These are phyloP conservation scores for Netelia inedita DNA, from an alignment of 2,888 invertebrate species.

Conservation along the genomic window DNA sequence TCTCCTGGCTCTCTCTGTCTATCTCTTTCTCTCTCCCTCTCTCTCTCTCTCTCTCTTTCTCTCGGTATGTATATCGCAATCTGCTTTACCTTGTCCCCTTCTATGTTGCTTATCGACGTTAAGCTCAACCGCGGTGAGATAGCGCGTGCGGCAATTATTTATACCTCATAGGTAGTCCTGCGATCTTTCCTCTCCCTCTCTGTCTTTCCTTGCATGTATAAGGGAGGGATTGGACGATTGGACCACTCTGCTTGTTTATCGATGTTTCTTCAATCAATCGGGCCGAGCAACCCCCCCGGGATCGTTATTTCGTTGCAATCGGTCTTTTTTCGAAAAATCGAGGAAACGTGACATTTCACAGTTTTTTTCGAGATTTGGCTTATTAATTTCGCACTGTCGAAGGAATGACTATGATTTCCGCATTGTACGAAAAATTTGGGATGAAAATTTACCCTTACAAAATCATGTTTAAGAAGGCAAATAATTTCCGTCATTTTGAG, in stretches of 20 bases:
- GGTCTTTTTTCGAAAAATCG: background rate
- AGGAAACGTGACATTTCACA: background rate
- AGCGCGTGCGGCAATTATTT: conserved; percentile 62
- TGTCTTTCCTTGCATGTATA: background rate
- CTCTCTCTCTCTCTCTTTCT: too few species aligned
- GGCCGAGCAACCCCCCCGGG: background rate
- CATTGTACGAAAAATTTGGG: too few species aligned
- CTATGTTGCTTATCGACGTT: conserved; percentile 58
- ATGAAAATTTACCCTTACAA: too few species aligned
- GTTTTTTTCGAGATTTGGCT: background rate
- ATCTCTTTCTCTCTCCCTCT: background rate
- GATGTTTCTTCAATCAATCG: background rate
- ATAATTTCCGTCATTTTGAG: too few species aligned
- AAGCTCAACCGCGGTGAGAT: conserved; percentile 58
- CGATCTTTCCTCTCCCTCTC: background rate
- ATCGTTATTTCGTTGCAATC: conserved; percentile 51
- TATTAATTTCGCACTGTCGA: too few species aligned
- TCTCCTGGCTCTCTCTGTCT: conserved; percentile 28
- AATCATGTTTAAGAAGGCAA: too few species aligned
- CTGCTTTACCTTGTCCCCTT: conserved; percentile 35
- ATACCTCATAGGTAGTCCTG: conserved; percentile 38
- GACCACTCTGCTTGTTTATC: too few species aligned
- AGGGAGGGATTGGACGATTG: too few species aligned
- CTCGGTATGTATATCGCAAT: conserved; percentile 14
- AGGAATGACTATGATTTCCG: too few species aligned